Base-by-base conservation (phyloP, 2,888 invertebrate species). In the Erebia aethiops region DNA sequence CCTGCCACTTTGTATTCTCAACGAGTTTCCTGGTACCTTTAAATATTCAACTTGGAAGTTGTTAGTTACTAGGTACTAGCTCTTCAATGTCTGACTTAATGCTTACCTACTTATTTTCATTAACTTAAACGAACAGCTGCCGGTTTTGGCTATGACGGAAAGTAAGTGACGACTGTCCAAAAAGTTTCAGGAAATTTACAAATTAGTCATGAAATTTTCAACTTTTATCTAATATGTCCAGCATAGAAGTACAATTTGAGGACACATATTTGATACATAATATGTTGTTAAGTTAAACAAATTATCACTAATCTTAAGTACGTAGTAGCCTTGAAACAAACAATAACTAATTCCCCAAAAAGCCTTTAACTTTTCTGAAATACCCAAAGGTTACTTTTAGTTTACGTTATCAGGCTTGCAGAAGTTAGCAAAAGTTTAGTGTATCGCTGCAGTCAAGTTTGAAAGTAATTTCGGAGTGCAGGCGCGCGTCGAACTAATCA, bases 391-490 rank as follows among this genome's bases (percentile, higher is more conserved):
- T 18, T 46, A 21, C 43, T 61, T 8, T 11, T 49, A 57, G 65
- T 70, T 66, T 51, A 70, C 18, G 75, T 74, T 85, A 87, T 85
- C 77, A 88, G 86, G 87, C 78, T 77, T 65, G 73, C 85, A 88
- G 82, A 84, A 73, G 83, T 78, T 73, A 75, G 81, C 71, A 80
- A 82, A 83, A 89, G 89, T 87, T 82, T 82, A 71, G 80, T 81
- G 72, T 78, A 84, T 82, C 82, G 84, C 86, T 77, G 82, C 81
- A 81, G 77, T 77, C 76, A 84, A 89, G 88, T 90, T 90, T 86
- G 78, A 88, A 91, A 91, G 90, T 91, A 92, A 92, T 92, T 92
- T 92, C 84, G 87, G 89, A 89, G 88, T 91, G 89, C 90, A 90
- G 83, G 87, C 89, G 87, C 87, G 90, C 89, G 89, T 89, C 87